Conservation (phyloP, 2,888 invertebrate species). For the Boloria euphrosyne region DNA sequence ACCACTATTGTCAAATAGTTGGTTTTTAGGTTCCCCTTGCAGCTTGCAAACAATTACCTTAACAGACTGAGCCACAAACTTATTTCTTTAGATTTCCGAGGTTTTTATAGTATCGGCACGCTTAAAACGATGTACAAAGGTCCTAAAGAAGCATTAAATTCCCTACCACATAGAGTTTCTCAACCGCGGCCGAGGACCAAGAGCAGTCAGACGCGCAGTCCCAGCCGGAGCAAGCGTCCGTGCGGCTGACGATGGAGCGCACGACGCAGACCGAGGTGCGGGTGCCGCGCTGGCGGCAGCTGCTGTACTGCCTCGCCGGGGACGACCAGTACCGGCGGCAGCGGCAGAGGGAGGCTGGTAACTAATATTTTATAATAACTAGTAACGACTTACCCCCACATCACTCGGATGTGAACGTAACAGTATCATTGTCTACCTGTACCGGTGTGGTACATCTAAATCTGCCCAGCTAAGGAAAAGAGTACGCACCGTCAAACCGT, state of each 20-base stretch:
- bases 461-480: too few species aligned
- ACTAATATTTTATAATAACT: conserved; percentile 21
- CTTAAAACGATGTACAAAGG: not conserved
- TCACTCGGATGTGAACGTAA: too few species aligned
- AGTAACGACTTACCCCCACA: too few species aligned
- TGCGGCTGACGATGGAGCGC: conserved; percentile 88
- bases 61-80: too few species aligned
- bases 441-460: too few species aligned
- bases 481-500: too few species aligned
- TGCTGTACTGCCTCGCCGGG: conserved; percentile 90
- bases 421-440: too few species aligned
- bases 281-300: conserved; percentile 89
- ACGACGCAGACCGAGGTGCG: conserved; percentile 91
- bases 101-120: too few species aligned
- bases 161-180: conserved; percentile 56
- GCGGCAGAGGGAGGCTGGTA: conserved; percentile 87
- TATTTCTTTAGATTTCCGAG: too few species aligned
- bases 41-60: too few species aligned
- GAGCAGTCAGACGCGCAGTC: conserved; percentile 45
- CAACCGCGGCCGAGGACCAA: conserved; percentile 55
- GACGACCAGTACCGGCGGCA: conserved; percentile 89
- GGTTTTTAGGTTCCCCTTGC: too few species aligned
- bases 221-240: conserved; percentile 52
- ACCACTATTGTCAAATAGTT: too few species aligned
- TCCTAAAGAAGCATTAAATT: not conserved